Conservation (phyloP, 2,113 vertebrate genomes). For the Penelope pileata region DNA sequence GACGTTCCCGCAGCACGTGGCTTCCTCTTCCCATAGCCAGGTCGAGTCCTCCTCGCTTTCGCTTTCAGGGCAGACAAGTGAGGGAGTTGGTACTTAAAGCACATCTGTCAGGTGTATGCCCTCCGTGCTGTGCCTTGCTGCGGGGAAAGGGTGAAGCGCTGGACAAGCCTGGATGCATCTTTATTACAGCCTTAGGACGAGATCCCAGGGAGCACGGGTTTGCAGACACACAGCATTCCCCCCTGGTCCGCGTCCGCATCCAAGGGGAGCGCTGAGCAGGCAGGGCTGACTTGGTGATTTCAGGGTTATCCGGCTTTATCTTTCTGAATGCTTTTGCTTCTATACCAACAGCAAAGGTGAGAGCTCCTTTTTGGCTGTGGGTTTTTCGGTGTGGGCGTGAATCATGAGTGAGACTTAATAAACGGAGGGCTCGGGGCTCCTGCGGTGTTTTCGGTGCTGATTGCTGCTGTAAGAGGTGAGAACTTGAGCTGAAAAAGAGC, state of each 20-base stretch:
- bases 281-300: background rate
- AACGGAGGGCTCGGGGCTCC: background rate
- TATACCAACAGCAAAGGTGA: background rate
- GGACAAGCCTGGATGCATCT: background rate
- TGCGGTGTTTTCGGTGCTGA: constrained; percentile 8
- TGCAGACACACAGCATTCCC: background rate
- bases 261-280: too few species aligned
- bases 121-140: background rate
- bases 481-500: constrained; percentile 21
- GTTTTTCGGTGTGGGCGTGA: background rate
- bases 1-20: background rate
- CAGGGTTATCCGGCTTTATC: background rate
- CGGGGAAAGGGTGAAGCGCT: background rate
- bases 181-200: background rate
- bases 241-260: too few species aligned
- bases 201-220: background rate
- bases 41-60: background rate
- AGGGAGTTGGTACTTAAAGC: background rate
- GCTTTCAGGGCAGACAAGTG: background rate
- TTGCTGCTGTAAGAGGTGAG: constrained; percentile 63
- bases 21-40: background rate
- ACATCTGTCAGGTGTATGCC: background rate
- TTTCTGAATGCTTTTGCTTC: background rate
- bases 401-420: background rate
- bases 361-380: background rate